phyloP scores from a whole-genome alignment of 2,888 invertebrate genomes.

The Himalopsyche japonica region DNA sequence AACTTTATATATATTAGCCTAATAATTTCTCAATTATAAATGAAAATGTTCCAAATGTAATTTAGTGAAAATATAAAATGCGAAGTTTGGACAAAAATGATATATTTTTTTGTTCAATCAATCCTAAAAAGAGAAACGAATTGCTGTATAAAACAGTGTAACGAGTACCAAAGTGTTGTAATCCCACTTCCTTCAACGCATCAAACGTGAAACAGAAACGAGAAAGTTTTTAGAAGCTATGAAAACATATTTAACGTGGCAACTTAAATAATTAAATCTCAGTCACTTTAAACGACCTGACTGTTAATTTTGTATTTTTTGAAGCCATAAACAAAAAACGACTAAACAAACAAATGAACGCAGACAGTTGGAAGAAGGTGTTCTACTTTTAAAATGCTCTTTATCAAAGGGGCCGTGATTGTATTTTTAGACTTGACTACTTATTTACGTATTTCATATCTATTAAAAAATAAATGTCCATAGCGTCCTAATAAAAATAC shows the following conservation, averaged over 20 bases:
- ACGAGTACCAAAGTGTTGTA: neutral
- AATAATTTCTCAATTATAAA: too few species aligned
- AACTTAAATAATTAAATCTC: neutral
- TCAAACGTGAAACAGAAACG: neutral
- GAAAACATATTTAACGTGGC: neutral
- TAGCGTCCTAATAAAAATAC: too few species aligned
- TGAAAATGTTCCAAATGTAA: too few species aligned
- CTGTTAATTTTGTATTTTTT: neutral
- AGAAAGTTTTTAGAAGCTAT: neutral
- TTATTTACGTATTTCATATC: neutral
- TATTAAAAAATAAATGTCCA: too few species aligned
- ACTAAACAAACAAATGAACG: constrained; percentile 10
- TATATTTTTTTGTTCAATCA: too few species aligned
- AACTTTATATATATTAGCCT: too few species aligned
- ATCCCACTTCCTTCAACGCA: constrained; percentile 4
- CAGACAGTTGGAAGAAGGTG: constrained; percentile 20
- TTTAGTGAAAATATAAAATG: too few species aligned
- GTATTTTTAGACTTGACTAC: constrained; percentile 5
- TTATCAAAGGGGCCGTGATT: constrained; percentile 1
- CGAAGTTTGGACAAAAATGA: too few species aligned
- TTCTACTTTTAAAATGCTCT: constrained; percentile 8
- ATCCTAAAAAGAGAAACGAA: too few species aligned
- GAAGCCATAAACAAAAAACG: constrained; percentile 1
- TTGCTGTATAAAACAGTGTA: too few species aligned
- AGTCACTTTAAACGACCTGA: neutral